Percentiles rank a stretch among this genome's conserved stretches.
Evolutionary conservation across 2,888 invertebrate species (phyloP).

Genomic region (Ophion slaviceki): DNA sequence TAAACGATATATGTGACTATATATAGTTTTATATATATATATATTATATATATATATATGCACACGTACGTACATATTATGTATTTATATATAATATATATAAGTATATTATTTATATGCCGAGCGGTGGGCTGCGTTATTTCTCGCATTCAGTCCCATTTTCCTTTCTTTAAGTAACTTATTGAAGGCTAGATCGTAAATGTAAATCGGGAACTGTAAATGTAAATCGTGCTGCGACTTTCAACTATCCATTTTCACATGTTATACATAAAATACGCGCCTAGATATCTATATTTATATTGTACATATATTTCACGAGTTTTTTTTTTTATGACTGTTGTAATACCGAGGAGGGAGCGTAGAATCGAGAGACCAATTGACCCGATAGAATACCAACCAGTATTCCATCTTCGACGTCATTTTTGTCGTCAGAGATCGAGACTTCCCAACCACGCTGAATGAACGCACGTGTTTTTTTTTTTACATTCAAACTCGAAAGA

Average conservation of each 20-base stretch:
- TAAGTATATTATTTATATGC: conserved; percentile 65
- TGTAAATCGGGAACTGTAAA: conserved; percentile 40
- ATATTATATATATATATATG: conserved; percentile 47
- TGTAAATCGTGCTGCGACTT: conserved; percentile 9
- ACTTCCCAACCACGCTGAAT: conserved; percentile 4
- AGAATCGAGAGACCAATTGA: conserved; percentile 53
- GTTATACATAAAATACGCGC: conserved; percentile 36
- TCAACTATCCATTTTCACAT: conserved; percentile 27
- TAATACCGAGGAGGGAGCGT: conserved; percentile 38
- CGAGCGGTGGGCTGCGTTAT: conserved; percentile 78
- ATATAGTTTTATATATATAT: conserved; percentile 52
- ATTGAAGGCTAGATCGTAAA: conserved; percentile 69
- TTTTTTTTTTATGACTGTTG: conserved; percentile 39
- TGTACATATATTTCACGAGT: conserved; percentile 65
- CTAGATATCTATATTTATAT: conserved; percentile 67
- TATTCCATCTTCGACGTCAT: conserved; percentile 60
- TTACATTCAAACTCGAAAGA: neutral
- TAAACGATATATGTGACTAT: conserved; percentile 51
- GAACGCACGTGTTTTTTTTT: conserved; percentile 29
- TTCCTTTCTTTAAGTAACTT: conserved; percentile 69
- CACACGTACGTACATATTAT: conserved; percentile 12
- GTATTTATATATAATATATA: conserved; percentile 30
- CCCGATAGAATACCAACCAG: conserved; percentile 66
- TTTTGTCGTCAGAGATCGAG: conserved; percentile 34
- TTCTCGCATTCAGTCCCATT: conserved; percentile 49